Percentiles rank a stretch among this genome's conserved stretches.
Conservation (phyloP, 2,888 invertebrate genomes). For the Drosophila algonquin region DNA sequence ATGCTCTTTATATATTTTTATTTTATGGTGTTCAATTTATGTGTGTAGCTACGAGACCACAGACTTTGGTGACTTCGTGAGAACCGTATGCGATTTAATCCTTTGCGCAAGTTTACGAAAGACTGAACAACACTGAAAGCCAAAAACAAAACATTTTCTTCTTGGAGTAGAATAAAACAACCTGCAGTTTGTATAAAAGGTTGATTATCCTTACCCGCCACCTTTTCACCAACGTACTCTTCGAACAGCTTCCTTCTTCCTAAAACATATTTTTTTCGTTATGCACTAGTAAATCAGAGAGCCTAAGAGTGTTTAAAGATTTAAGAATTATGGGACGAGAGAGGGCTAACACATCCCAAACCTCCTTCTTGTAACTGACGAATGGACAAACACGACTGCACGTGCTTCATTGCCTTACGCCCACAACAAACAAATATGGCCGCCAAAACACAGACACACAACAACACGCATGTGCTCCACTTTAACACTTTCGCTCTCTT, state of each 20-base stretch:
- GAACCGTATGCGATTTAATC: constrained; percentile 66
- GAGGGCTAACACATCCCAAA: constrained; percentile 9
- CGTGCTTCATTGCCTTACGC: constrained; percentile 52
- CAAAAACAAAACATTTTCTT: background rate
- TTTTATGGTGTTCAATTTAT: constrained; percentile 15
- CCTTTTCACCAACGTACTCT: too few relatives aligned
- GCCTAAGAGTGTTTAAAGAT: constrained; percentile 22
- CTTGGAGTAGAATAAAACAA: background rate
- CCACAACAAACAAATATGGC: constrained; percentile 58
- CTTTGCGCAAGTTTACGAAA: constrained; percentile 53
- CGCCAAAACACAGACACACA: constrained; percentile 51
- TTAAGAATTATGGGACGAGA: background rate
- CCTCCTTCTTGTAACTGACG: background rate
- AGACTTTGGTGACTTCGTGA: constrained; percentile 67
- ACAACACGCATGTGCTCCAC: constrained; percentile 69
- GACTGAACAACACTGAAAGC: too few relatives aligned
- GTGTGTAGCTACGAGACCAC: constrained; percentile 46
- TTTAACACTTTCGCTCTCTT: constrained; percentile 75
- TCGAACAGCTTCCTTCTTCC: too few relatives aligned
- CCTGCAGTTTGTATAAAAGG: too few relatives aligned
- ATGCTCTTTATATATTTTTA: constrained; percentile 45
- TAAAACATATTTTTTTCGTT: too few relatives aligned
- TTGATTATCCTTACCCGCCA: too few relatives aligned
- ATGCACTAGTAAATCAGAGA: constrained; percentile 28
- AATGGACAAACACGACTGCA: constrained; percentile 45